phyloP scores from a whole-genome alignment of 1,140 invertebrate genomes.

The Ceratitis capitata region DNA sequence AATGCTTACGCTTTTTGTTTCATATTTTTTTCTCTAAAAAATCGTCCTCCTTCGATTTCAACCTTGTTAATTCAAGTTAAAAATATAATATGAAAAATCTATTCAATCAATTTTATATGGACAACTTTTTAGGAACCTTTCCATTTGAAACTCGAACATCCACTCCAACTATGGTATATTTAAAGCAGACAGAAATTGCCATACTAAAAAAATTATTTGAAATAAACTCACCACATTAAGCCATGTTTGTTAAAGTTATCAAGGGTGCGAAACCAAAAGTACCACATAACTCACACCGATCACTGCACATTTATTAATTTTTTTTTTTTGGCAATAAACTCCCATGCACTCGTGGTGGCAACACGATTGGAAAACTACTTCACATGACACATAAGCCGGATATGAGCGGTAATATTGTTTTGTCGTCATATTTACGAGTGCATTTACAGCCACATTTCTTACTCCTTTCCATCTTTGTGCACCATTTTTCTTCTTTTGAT shows the following conservation, averaged over 20 bases:
- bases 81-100: no score
- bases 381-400: slow-evolving; percentile 2
- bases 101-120: no score
- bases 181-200: no score
- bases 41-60: no score
- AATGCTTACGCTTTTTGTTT: no score
- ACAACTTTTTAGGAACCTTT: no score
- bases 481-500: no score
- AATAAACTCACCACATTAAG: neutral
- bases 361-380: neutral
- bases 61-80: no score
- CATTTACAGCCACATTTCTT: slow-evolving; percentile 13
- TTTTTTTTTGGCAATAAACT: neutral
- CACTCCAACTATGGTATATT: no score
- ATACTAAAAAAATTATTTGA: no score
- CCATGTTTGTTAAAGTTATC: neutral
- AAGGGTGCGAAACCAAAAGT: neutral
- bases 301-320: neutral
- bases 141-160: no score
- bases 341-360: neutral
- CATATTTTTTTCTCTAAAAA: no score
- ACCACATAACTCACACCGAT: neutral
- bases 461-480: neutral
- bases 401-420: slow-evolving; percentile 30
- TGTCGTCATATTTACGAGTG: slow-evolving; percentile 33